Conservation (phyloP, 2,113 vertebrate species). For the Calonectris borealis region DNA sequence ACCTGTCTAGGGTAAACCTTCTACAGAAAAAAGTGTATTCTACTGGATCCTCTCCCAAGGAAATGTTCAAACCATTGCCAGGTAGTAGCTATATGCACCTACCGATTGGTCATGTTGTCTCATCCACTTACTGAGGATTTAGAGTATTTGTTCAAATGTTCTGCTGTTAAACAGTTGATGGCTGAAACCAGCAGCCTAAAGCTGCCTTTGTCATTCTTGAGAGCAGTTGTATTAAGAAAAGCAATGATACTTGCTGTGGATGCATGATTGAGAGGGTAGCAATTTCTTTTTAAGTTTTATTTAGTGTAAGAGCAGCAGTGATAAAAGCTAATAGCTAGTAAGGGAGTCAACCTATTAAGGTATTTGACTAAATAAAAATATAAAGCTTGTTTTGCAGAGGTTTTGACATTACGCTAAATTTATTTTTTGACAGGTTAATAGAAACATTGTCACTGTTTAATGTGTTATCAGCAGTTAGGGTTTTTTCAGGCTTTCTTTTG, state of each 20-base stretch:
- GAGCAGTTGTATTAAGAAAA: not conserved
- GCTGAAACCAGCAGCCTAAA: not conserved
- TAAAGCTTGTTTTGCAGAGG: not conserved
- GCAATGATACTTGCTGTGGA: not conserved
- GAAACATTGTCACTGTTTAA: not conserved
- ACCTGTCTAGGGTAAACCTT: not conserved
- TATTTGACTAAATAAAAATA: not conserved
- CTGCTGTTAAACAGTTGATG: not conserved
- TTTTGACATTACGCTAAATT: not conserved
- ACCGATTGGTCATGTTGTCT: rapidly evolving
- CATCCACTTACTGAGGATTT: not conserved
- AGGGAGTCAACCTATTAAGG: not conserved
- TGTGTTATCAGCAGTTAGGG: rapidly evolving
- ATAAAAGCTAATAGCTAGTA: not conserved
- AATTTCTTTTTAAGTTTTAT: not conserved
- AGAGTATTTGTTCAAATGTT: not conserved
- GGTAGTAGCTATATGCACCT: not conserved
- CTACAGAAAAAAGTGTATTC: not conserved
- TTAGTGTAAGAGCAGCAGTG: not conserved
- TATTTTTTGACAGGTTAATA: not conserved
- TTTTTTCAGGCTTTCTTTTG: not conserved
- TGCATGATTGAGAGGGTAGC: not conserved
- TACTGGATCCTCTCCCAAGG: not conserved
- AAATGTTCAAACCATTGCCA: not conserved
- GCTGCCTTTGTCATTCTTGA: not conserved